These are phyloP conservation scores for Actenoides lindsayi DNA, from an alignment of 2,113 vertebrate species.

Conservation along the genomic window DNA sequence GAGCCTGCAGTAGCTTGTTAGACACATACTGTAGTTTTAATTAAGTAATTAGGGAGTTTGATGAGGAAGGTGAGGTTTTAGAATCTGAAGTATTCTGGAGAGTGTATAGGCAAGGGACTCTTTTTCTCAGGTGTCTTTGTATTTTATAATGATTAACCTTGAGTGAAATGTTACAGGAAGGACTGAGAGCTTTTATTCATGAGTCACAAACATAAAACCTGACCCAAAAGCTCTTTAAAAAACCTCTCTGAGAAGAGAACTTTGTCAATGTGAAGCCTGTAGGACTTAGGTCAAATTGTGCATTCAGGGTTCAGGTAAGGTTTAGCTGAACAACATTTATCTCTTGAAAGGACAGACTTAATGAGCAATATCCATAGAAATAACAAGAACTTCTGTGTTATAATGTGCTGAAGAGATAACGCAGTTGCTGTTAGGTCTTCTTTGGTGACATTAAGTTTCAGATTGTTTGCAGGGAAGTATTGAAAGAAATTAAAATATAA, in stretches of 20 bases:
- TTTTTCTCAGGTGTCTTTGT: not conserved
- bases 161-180: not conserved
- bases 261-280: not conserved
- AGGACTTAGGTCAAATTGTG: not conserved
- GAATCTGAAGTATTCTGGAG: conserved; percentile 11
- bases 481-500: not conserved
- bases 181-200: not conserved
- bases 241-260: not conserved
- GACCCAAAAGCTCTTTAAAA: not conserved
- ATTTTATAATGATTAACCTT: conserved; percentile 25
- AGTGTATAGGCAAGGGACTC: not conserved
- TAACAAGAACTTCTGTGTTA: not conserved
- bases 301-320: not conserved
- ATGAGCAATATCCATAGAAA: not conserved
- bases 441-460: not conserved
- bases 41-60: conserved; percentile 35
- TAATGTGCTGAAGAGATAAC: not conserved
- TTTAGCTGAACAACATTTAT: not conserved
- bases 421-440: not conserved
- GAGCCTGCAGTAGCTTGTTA: not conserved
- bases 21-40: not conserved
- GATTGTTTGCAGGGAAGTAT: not conserved
- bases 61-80: conserved; percentile 23
- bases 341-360: not conserved
- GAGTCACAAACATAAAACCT: not conserved